Evolutionary conservation across 2,113 vertebrate genomes (phyloP).

Genomic region (Pseudopipra pipra): DNA sequence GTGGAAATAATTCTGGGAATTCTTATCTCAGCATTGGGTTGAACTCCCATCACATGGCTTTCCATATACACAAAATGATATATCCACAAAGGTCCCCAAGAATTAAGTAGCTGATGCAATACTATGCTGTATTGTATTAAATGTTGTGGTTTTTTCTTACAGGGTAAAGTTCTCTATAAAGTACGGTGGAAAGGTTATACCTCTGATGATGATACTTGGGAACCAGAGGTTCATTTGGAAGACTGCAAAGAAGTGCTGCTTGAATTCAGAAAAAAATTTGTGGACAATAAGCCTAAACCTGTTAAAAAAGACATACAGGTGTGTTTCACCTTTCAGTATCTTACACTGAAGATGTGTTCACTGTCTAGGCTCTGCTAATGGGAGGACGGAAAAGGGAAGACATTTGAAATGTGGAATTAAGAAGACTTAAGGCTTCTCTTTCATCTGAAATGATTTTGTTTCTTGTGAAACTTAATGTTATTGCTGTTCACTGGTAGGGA

Average conservation of each 20-base stretch:
- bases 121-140: neutral
- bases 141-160: neutral
- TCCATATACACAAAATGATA: neutral
- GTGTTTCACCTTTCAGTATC: neutral
- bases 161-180: constrained; percentile 91
- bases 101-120: neutral
- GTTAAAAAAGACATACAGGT: constrained; percentile 82
- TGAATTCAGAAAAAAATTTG: constrained; percentile 82
- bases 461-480: neutral
- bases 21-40: neutral
- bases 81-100: neutral
- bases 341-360: neutral
- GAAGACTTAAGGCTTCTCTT: neutral
- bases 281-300: constrained; percentile 78
- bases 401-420: neutral
- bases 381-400: neutral
- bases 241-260: constrained; percentile 95
- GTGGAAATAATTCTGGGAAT: neutral
- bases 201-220: constrained; percentile 97
- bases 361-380: neutral
- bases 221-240: constrained; percentile 91
- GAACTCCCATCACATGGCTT: neutral
- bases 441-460: neutral
- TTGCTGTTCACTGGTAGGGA: neutral
- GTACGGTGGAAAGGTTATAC: constrained; percentile 97